These are phyloP conservation scores for Synodontis membranacea DNA, from an alignment of 2,113 vertebrate genomes.

Conservation along the genomic window DNA sequence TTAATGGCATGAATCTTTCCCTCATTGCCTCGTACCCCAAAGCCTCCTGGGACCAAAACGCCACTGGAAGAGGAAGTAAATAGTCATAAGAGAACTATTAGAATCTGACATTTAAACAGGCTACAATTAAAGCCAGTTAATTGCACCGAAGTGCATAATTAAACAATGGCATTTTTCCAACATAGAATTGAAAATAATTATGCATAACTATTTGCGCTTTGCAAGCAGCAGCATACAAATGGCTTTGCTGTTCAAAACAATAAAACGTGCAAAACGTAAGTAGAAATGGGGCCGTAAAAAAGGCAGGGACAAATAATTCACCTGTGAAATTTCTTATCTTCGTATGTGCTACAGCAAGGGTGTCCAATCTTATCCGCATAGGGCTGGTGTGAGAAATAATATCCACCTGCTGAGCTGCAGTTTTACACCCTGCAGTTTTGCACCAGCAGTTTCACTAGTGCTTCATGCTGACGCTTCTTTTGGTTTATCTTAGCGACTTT, in stretches of 20 bases:
- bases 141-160: not conserved
- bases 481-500: too few relatives aligned
- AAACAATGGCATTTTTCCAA: not conserved
- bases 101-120: not conserved
- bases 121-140: not conserved
- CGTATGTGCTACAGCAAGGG: not conserved
- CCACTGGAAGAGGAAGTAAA: slow-evolving; percentile 71
- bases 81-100: not conserved
- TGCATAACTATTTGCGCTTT: not conserved
- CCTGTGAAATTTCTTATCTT: not conserved
- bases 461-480: too few relatives aligned
- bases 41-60: slow-evolving; percentile 92
- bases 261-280: not conserved
- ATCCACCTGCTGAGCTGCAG: too few relatives aligned
- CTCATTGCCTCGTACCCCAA: slow-evolving; percentile 93
- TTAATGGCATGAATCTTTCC: slow-evolving; percentile 94
- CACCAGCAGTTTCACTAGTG: too few relatives aligned
- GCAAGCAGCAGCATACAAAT: not conserved
- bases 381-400: not conserved
- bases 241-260: not conserved
- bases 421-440: too few relatives aligned
- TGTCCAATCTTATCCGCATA: not conserved
- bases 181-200: not conserved
- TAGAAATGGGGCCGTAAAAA: not conserved
- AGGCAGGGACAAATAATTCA: not conserved